phyloP scores from a whole-genome alignment of 2,113 vertebrate genomes.

The Apodemus speciosus region DNA sequence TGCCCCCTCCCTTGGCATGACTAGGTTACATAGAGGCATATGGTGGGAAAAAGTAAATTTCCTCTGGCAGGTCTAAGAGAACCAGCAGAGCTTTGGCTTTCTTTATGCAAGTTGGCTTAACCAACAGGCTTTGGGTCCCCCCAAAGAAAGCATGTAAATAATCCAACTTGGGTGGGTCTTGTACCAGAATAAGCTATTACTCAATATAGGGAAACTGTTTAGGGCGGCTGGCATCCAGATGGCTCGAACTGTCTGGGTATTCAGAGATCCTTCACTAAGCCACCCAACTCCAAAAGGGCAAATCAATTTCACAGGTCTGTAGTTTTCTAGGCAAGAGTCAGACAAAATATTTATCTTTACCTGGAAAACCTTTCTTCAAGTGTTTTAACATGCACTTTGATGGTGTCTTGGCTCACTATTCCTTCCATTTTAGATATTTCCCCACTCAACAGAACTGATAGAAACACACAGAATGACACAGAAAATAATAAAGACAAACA shows the following conservation, averaged over 20 bases:
- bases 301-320: background rate
- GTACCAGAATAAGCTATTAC: background rate
- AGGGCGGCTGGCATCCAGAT: background rate
- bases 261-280: background rate
- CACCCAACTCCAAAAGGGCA: background rate
- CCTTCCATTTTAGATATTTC: background rate
- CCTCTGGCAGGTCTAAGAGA: no score
- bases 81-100: background rate
- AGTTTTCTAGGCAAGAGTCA: background rate
- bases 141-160: background rate
- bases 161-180: background rate
- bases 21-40: background rate
- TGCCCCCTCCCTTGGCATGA: background rate
- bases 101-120: background rate
- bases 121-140: background rate
- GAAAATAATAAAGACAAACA: background rate
- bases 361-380: background rate
- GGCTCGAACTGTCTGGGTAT: background rate
- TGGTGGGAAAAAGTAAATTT: background rate
- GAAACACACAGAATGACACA: background rate
- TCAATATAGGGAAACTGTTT: background rate
- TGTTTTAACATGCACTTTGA: background rate
- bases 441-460: background rate
- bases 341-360: background rate
- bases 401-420: background rate